A percentile compares a stretch with the other conserved stretches of the same genome.
Conservation (phyloP, 2,113 vertebrate species). For the Hypocryptadius cinnamomeus region DNA sequence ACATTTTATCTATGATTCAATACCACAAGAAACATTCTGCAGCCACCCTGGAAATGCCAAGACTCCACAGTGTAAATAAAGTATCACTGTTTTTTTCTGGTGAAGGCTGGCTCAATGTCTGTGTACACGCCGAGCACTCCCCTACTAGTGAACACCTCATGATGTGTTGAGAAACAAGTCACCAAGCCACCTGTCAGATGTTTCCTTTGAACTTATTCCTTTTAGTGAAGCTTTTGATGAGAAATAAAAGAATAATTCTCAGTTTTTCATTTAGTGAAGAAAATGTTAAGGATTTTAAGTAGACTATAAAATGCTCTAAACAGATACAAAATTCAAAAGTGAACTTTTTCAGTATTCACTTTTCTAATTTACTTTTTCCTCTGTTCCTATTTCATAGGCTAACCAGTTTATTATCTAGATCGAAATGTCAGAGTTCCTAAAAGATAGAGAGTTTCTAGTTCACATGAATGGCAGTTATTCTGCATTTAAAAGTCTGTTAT, state of each 20-base stretch:
- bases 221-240: neutral
- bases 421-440: neutral
- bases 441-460: neutral
- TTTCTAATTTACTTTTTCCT: neutral
- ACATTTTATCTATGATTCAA: neutral
- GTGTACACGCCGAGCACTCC: rapidly evolving
- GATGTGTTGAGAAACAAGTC: neutral
- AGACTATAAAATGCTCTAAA: neutral
- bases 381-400: neutral
- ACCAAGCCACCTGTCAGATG: neutral
- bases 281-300: neutral
- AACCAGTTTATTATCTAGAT: neutral
- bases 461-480: neutral
- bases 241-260: neutral
- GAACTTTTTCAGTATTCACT: neutral
- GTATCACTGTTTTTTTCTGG: neutral
- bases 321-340: neutral
- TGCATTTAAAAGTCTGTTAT: neutral
- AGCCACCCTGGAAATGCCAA: neutral
- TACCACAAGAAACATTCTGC: neutral
- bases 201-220: neutral
- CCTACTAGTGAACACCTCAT: neutral
- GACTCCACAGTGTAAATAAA: neutral
- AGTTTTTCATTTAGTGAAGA: neutral
- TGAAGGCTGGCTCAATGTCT: neutral